Percentiles rank a stretch among this genome's conserved stretches.
These are phyloP conservation scores for Drosophila bocki DNA, from an alignment of 1,140 invertebrate genomes.

Conservation along the genomic window DNA sequence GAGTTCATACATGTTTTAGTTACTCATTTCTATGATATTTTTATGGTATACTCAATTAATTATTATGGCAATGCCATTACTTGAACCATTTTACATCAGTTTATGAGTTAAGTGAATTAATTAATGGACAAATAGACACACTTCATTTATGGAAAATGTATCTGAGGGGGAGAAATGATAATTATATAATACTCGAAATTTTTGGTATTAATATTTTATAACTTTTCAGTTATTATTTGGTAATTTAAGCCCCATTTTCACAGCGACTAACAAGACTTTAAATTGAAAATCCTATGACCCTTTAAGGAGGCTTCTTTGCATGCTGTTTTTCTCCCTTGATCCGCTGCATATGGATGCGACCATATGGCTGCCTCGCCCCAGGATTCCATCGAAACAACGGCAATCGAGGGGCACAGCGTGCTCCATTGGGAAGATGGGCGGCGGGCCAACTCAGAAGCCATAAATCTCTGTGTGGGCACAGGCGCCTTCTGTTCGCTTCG, in stretches of 20 bases:
- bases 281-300: not conserved
- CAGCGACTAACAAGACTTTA: not conserved
- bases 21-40: constrained; percentile 3
- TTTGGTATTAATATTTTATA: not conserved
- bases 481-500: constrained; percentile 21
- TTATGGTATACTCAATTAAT: not conserved
- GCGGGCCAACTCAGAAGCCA: constrained; percentile 37
- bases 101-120: not conserved
- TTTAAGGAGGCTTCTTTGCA: not conserved
- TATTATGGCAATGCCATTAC: constrained; percentile 6
- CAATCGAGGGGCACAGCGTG: constrained; percentile 22
- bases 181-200: not conserved
- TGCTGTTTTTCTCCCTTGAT: not conserved
- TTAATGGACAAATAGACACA: not conserved
- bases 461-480: constrained; percentile 52
- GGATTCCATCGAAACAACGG: constrained; percentile 12
- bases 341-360: constrained; percentile 4
- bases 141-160: not conserved
- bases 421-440: constrained; percentile 16
- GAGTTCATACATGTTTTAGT: not conserved
- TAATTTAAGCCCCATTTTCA: not conserved
- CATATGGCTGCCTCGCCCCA: constrained; percentile 30
- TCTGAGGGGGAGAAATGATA: not conserved
- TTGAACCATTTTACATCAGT: constrained; percentile 8
- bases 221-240: not conserved